Evolutionary conservation across 2,888 invertebrate genomes (phyloP), one percentile per base, ranked within the genome.

Genomic region (Plagodis pulveraria): DNA sequence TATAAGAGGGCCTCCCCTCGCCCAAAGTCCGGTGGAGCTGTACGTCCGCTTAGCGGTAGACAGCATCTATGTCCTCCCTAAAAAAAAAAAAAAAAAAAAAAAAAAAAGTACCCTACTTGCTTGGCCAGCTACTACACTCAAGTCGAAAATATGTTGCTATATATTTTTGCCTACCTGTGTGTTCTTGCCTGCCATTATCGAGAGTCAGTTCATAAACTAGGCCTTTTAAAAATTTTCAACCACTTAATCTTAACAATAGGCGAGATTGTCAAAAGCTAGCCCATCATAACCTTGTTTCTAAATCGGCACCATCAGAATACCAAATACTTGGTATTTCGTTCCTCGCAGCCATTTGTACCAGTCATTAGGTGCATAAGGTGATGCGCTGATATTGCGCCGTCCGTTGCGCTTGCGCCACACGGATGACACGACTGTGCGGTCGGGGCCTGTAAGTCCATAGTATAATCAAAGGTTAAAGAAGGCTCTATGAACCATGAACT

Each of bases 301-400:
- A 58, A 58, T 58, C 22, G 48, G 48, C 48, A 52, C 6, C 12
- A 43, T 12, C 44, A 44, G 36, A 42, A 58, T 36, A 49, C 45
- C 49, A 40, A 41, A 36, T 32, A 41, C 22, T 47, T 51, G 55
- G 47, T 58, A 63, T 58, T 65, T 62, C 47, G 50, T 71, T 72
- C 60, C 68, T 74, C 65, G 63, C 67, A 77, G 72, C 73, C 75
- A 82, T 86, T 85, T 79, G 84, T 82, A 72, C 67, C 67, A 81
- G 78, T 84, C 87, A 87, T 88, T 87, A 84, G 83, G 76, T 75
- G 58, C 54, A 63, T 58, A 69, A 80, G 80, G 77, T 80, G 88
- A 88, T 88, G 89, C 80, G 71, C 77, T 87, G 86, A 88, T 87
- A 86, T 87, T 87, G 85, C 81, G 81, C 76, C 79, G 84, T 77